These are phyloP conservation scores for Hydropsyche tenuis DNA, from an alignment of 1,140 invertebrate species.

Conservation along the genomic window DNA sequence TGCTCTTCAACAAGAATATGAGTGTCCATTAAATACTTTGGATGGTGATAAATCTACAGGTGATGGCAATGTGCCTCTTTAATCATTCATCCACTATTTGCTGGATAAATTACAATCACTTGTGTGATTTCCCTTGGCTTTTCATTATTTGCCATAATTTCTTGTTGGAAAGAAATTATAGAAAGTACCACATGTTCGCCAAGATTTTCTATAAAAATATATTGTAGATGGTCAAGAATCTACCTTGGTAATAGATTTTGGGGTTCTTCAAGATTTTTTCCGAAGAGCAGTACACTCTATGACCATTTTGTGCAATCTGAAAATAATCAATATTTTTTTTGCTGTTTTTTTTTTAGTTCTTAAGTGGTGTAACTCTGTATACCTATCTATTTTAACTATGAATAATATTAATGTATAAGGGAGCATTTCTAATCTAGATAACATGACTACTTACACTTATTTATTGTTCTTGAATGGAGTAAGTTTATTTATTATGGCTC, in stretches of 20 bases:
- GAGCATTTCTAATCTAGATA: constrained; percentile 29
- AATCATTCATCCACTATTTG: constrained; percentile 26
- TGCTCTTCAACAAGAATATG: constrained; percentile 43
- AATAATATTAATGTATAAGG: constrained; percentile 14
- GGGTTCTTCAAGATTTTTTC: neutral
- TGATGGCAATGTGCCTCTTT: constrained; percentile 44
- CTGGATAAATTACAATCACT: neutral
- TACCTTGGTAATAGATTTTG: neutral
- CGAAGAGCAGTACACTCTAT: constrained; percentile 1
- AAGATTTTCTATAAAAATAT: constrained; percentile 21
- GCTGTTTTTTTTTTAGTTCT: constrained; percentile 33
- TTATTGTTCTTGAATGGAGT: constrained; percentile 8
- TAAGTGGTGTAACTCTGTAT: constrained; percentile 40
- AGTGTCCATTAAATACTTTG: constrained; percentile 36
- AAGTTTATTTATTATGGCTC: constrained; percentile 21
- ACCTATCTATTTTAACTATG: constrained; percentile 34
- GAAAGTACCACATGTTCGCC: neutral
- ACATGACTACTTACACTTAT: constrained; percentile 10
- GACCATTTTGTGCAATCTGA: constrained; percentile 19
- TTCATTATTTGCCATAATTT: constrained; percentile 1
- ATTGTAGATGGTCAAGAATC: constrained; percentile 11
- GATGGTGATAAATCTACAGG: constrained; percentile 27
- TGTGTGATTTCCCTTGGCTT: constrained; percentile 6
- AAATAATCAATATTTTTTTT: constrained; percentile 7
- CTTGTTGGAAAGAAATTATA: constrained; percentile 1